These are phyloP conservation scores for Dendrophyllia cribrosa DNA, from an alignment of 64 coral and sea anemone genomes.

Conservation along the genomic window DNA sequence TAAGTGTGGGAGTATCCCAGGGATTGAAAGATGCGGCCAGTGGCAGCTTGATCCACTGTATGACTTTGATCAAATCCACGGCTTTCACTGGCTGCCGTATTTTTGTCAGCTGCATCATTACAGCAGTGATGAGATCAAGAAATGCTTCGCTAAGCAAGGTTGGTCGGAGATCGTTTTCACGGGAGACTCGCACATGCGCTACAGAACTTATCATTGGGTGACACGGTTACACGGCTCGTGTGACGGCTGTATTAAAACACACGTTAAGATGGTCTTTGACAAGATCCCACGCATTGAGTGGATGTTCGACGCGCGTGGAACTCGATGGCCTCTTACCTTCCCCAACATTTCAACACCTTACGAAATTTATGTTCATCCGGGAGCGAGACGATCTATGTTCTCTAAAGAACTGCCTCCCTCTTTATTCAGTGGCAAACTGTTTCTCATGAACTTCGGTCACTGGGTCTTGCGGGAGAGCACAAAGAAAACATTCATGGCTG, in stretches of 20 bases:
- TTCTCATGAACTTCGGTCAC: constrained; percentile 97
- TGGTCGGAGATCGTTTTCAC: constrained; percentile 96
- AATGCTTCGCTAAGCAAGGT: constrained; percentile 90
- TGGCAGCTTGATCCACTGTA: constrained; percentile 86
- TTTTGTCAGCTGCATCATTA: constrained; percentile 96
- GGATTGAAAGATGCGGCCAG: constrained; percentile 77
- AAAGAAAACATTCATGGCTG: constrained; percentile 59
- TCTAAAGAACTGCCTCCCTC: constrained; percentile 82
- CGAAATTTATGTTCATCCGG: constrained; percentile 89
- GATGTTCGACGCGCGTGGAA: constrained; percentile 98
- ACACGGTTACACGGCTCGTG: constrained; percentile 91
- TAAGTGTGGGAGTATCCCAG: constrained; percentile 85
- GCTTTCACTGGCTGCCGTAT: constrained; percentile 96
- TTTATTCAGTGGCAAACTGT: constrained; percentile 85
- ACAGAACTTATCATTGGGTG: constrained; percentile 97
- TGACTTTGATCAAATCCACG: constrained; percentile 97
- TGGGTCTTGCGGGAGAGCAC: constrained; percentile 97
- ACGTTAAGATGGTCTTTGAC: constrained; percentile 96
- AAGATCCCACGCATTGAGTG: constrained; percentile 99
- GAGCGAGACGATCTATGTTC: constrained; percentile 86
- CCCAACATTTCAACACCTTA: constrained; percentile 79
- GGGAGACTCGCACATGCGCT: constrained; percentile 96
- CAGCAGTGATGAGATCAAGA: constrained; percentile 91
- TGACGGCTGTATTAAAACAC: constrained; percentile 91
- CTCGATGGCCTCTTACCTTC: constrained; percentile 95